Conservation (phyloP, 1,140 invertebrate genomes). For the Atopsyche davidsoni region DNA sequence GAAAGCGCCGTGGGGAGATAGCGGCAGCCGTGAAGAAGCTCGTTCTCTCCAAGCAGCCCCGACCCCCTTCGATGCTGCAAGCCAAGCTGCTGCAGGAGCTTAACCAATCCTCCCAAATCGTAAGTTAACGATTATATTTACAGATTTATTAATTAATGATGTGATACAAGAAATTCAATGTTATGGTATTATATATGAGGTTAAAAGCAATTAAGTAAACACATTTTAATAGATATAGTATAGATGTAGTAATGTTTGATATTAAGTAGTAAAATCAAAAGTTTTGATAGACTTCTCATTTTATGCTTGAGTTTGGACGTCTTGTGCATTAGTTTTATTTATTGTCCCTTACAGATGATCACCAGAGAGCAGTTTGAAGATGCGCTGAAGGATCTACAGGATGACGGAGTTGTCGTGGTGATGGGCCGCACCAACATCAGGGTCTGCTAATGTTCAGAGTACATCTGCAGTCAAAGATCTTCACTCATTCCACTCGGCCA, state of each 20-base stretch:
- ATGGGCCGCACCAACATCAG: constrained; percentile 78
- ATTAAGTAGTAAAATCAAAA: no score
- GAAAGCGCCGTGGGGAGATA: constrained; percentile 72
- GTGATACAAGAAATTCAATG: no score
- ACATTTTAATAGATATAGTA: no score
- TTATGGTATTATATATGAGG: no score
- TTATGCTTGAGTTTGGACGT: no score
- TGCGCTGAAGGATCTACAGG: constrained; percentile 82
- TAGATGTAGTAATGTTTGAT: constrained; percentile 6
- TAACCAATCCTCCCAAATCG: constrained; percentile 72
- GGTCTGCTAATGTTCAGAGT: constrained; percentile 45
- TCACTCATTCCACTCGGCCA: no score
- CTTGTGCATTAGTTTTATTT: constrained; percentile 11
- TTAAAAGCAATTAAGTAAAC: no score
- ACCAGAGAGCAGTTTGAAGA: constrained; percentile 90
- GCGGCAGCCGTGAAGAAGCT: constrained; percentile 66
- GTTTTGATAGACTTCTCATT: no score
- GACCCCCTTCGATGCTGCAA: constrained; percentile 66
- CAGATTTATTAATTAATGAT: no score
- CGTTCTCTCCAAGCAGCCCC: constrained; percentile 66
- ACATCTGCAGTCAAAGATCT: no score
- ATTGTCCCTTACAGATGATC: constrained; percentile 61
- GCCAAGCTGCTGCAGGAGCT: constrained; percentile 77
- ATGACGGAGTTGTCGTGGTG: constrained; percentile 77
- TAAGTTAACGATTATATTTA: constrained; percentile 49